A percentile compares a stretch with the other conserved stretches of the same genome.
Conservation (phyloP, 2,888 invertebrate species). For the Brachypalpus laphriformis region DNA sequence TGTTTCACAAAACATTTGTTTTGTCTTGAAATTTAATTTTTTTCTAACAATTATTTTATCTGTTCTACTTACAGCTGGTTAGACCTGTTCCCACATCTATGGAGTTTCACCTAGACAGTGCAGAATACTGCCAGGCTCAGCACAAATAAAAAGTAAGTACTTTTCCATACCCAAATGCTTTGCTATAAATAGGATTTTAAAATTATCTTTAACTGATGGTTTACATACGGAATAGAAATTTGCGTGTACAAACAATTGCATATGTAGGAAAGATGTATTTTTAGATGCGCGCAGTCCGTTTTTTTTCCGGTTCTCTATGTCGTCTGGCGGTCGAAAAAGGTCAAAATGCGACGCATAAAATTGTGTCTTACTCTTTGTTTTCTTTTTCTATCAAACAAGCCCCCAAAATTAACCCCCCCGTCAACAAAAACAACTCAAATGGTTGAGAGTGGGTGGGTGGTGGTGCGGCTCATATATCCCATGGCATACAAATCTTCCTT, state of each 20-base stretch:
- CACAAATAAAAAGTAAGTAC: slow-evolving; percentile 91
- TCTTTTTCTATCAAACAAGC: neutral
- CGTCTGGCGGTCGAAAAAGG: slow-evolving; percentile 44
- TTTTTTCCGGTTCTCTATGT: slow-evolving; percentile 3
- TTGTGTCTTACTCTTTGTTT: neutral
- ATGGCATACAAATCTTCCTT: neutral
- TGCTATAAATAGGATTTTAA: slow-evolving; percentile 14
- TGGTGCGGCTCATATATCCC: slow-evolving; percentile 5
- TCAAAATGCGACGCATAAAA: slow-evolving; percentile 43
- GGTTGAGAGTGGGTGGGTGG: neutral
- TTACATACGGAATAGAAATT: neutral
- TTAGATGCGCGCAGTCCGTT: neutral
- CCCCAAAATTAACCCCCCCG: slow-evolving; percentile 1
- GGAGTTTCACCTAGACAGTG: slow-evolving; percentile 99
- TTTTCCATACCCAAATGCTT: neutral
- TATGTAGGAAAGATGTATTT: slow-evolving; percentile 27
- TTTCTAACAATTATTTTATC: slow-evolving; percentile 64
- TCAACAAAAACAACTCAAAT: neutral
- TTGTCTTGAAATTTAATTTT: slow-evolving; percentile 42
- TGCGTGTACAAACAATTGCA: neutral
- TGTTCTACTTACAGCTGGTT: slow-evolving; percentile 88
- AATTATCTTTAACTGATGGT: slow-evolving; percentile 6
- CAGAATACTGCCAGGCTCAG: slow-evolving; percentile 99
- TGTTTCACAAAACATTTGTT: slow-evolving; percentile 18
- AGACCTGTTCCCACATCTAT: slow-evolving; percentile 96